Base-by-base conservation (phyloP, 2,888 invertebrate genomes). In the Mesorhabditis spiculigera region DNA sequence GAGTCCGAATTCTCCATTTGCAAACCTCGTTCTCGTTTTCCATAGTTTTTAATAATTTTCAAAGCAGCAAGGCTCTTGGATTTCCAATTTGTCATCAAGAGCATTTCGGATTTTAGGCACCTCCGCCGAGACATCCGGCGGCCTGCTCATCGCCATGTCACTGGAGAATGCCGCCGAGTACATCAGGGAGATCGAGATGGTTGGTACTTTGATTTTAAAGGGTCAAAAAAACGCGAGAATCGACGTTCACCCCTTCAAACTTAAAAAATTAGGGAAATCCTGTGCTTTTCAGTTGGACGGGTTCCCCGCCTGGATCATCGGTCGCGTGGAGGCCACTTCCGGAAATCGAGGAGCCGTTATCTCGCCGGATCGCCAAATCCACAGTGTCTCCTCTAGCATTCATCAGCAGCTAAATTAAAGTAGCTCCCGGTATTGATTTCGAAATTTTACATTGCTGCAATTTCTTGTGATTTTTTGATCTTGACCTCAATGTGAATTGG, bases 301-400 rank as follows among this genome's bases (percentile, higher is more conserved):
- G 4, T 93, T 93, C 87, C 93, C 94, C 86, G 93, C 95, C 0
- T 96, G 95, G 95, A 95, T 95, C 83, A 93, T 95, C 85, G 95
- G 95, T 8, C 67, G 71, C 5, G 81, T 81, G 8, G 58, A 50
- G 58, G 58, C 58, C 10, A 50, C 58, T 10, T 13, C 58, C n/a
- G 58, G 58, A 10, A n/a, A 50, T 13, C 8, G 58, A 50, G 58
- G 58, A 50, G 58, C 58, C 10, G n/a, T 50, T 50, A 50, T 50
- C n/a, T 10, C 10, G 58, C 10, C 8, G 58, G n/a, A 50, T 50
- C 58, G 58, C 8, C 8, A 10, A n/a, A 50, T 50, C n/a, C 10
- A 50, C 8, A 10, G 58, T 13, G n/a, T 50, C n/a, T 10, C 58
- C 58, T 50, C 58, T 13, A 13, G 10, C 8, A 50, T 50, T 50